Conservation (phyloP, 1,140 invertebrate genomes). For the Anagrus nilaparvatae region DNA sequence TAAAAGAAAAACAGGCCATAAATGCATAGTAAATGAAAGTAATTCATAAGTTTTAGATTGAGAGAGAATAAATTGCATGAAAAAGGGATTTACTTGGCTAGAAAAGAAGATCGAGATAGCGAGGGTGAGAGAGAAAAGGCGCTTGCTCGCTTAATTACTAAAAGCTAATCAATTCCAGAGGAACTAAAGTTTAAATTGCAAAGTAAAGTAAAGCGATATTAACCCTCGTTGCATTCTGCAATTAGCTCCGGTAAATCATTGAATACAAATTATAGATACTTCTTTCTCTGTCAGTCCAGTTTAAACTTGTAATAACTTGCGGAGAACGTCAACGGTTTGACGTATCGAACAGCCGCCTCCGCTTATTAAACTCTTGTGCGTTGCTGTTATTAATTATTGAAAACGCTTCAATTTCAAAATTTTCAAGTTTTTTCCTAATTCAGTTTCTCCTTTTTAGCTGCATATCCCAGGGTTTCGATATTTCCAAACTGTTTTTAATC, state of each 20-base stretch:
- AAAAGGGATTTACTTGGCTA: not conserved
- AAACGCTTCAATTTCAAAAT: too few relatives aligned
- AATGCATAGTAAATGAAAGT: too few relatives aligned
- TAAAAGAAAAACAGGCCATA: too few relatives aligned
- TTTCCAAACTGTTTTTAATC: too few relatives aligned
- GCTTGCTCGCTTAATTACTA: slow-evolving; percentile 45
- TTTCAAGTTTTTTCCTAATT: too few relatives aligned
- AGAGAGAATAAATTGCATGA: slow-evolving; percentile 4
- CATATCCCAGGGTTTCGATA: too few relatives aligned
- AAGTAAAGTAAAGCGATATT: slow-evolving; percentile 37
- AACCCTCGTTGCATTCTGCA: slow-evolving; percentile 39
- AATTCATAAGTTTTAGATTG: too few relatives aligned
- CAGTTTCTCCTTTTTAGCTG: too few relatives aligned
- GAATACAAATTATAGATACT: slow-evolving; percentile 41
- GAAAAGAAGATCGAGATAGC: slow-evolving; percentile 4
- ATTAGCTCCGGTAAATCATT: slow-evolving; percentile 45
- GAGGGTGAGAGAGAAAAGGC: slow-evolving; percentile 27
- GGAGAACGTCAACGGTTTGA: slow-evolving; percentile 1
- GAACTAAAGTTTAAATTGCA: slow-evolving; percentile 47
- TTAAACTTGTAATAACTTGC: slow-evolving; percentile 6
- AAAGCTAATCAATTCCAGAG: slow-evolving; percentile 46
- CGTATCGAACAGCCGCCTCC: slow-evolving; percentile 15
- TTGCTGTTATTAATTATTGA: slow-evolving; percentile 21
- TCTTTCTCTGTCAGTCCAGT: slow-evolving; percentile 10
- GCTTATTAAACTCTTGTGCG: slow-evolving; percentile 18